phyloP scores from a whole-genome alignment of 2,888 invertebrate species.

The Microctonus aethiopoides region DNA sequence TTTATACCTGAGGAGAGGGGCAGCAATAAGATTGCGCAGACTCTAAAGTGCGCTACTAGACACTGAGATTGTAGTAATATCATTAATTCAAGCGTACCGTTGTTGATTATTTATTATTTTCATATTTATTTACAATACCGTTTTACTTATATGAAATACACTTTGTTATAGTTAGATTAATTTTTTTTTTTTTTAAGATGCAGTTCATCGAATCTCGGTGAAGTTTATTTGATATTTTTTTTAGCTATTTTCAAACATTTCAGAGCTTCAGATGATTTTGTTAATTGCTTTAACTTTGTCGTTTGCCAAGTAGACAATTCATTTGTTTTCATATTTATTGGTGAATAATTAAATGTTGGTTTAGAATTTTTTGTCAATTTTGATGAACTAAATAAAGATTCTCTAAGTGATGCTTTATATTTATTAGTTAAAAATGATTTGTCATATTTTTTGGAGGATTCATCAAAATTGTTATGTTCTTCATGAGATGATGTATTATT shows the following conservation, averaged over 20 bases:
- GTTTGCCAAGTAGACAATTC: neutral
- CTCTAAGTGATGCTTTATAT: constrained; percentile 6
- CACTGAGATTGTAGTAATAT: neutral
- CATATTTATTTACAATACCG: too few relatives aligned
- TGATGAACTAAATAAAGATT: neutral
- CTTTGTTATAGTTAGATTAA: neutral
- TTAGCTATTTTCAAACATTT: neutral
- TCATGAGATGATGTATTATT: constrained; percentile 23
- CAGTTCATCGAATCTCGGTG: neutral
- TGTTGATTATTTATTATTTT: too few relatives aligned
- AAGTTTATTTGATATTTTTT: neutral
- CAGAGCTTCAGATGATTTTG: neutral
- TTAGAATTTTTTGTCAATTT: neutral
- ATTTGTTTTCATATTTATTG: neutral
- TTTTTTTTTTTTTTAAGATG: neutral
- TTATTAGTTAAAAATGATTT: constrained; percentile 3
- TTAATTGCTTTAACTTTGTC: neutral
- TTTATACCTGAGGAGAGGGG: neutral
- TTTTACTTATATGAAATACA: too few relatives aligned
- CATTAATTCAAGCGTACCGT: constrained; percentile 5
- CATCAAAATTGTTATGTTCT: neutral
- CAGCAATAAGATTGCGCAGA: constrained; percentile 9
- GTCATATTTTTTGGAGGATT: neutral
- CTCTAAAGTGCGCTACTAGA: neutral
- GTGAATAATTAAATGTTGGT: neutral